These are phyloP conservation scores for Agrochola litura DNA, from an alignment of 2,888 invertebrate genomes.

Conservation along the genomic window DNA sequence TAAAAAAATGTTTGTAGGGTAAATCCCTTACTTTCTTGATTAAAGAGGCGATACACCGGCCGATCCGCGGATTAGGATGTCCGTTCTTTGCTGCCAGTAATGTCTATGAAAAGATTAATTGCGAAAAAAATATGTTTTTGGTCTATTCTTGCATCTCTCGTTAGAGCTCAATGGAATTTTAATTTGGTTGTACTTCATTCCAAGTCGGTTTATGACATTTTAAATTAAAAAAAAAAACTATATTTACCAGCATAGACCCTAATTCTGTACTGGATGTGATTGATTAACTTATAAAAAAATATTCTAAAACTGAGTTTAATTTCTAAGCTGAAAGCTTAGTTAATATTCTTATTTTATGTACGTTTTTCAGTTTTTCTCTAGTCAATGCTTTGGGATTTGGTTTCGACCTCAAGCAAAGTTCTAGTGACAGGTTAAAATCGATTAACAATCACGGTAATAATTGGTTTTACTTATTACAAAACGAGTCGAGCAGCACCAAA, in stretches of 20 bases:
- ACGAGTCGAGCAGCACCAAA: not conserved
- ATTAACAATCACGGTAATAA: not conserved
- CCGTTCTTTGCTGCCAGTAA: not conserved
- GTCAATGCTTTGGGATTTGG: not conserved
- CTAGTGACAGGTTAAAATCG: not conserved
- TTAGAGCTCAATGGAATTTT: not conserved
- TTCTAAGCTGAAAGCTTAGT: not conserved
- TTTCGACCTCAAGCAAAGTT: not conserved
- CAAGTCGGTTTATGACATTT: not conserved
- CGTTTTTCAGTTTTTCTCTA: not conserved
- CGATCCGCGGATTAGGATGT: conserved; percentile 36
- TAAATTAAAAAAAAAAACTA: too few relatives aligned
- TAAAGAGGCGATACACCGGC: conserved; percentile 38
- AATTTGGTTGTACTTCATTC: not conserved
- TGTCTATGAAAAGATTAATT: conserved; percentile 22
- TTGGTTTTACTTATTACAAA: not conserved
- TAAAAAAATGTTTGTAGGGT: conserved; percentile 42
- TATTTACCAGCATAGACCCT: too few relatives aligned
- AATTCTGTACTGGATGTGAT: too few relatives aligned
- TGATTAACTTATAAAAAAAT: not conserved
- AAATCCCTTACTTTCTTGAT: conserved; percentile 61
- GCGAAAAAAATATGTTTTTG: not conserved
- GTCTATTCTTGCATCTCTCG: not conserved
- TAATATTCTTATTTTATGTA: not conserved
- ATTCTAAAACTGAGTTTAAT: not conserved